Evolutionary conservation across 2,888 invertebrate species (phyloP).

Genomic region (Hirudinaria manillensis): DNA sequence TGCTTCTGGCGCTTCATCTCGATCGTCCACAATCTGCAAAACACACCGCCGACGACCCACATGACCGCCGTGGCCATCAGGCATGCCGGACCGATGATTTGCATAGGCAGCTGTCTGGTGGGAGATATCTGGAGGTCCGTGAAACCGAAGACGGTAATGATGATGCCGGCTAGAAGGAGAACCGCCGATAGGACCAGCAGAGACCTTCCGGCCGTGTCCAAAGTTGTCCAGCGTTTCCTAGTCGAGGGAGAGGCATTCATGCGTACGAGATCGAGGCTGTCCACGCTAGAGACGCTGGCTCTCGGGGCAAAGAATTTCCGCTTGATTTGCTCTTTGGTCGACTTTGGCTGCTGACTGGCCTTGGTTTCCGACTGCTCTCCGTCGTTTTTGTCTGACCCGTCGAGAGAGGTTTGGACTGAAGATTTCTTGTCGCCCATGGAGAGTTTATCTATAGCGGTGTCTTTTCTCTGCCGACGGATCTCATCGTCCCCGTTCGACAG

Average conservation of each 20-base stretch:
- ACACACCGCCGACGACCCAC: conserved; percentile 40
- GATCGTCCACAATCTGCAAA: conserved; percentile 39
- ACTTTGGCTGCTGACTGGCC: background rate
- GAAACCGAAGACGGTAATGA: conserved; percentile 41
- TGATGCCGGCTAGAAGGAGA: conserved; percentile 40
- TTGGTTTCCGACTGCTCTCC: background rate
- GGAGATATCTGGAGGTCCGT: conserved; percentile 36
- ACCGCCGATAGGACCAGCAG: conserved; percentile 40
- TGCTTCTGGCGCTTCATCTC: conserved; percentile 41
- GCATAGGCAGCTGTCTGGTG: conserved; percentile 37
- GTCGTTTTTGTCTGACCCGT: background rate
- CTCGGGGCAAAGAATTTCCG: conserved; percentile 22
- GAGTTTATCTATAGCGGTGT: no score
- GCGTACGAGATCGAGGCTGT: conserved; percentile 32
- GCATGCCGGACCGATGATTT: conserved; percentile 40
- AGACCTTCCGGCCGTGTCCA: conserved; percentile 40
- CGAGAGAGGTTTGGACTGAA: no score
- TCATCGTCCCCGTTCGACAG: no score
- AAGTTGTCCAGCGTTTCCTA: conserved; percentile 40
- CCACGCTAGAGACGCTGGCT: conserved; percentile 32
- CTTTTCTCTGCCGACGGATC: no score
- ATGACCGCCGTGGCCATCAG: conserved; percentile 40
- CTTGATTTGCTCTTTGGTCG: conserved; percentile 1
- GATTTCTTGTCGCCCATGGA: no score
- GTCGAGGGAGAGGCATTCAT: conserved; percentile 33